These are phyloP conservation scores for Patella ulyssiponensis DNA, from an alignment of 2,888 invertebrate genomes.

Conservation along the genomic window DNA sequence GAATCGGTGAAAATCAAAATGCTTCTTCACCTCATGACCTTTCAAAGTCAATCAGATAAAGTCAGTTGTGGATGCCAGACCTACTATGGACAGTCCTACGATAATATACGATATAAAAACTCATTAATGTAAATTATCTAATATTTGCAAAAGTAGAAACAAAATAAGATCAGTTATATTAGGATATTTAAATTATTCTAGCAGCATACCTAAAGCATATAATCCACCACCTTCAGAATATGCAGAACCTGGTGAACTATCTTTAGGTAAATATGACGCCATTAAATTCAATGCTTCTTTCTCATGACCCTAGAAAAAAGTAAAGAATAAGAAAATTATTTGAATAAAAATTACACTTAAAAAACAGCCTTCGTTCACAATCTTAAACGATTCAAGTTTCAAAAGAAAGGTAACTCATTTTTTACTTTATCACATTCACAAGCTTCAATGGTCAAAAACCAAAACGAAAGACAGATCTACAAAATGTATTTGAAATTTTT, in stretches of 20 bases:
- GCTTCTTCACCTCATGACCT: too few relatives aligned
- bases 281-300: conserved; percentile 96
- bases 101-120: too few relatives aligned
- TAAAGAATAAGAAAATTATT: too few relatives aligned
- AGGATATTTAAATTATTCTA: too few relatives aligned
- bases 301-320: conserved; percentile 84
- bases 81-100: too few relatives aligned
- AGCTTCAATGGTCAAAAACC: too few relatives aligned
- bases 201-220: conserved; percentile 82
- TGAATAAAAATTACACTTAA: conserved; percentile 17
- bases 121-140: neutral
- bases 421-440: too few relatives aligned
- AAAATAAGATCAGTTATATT: neutral
- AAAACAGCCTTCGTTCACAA: neutral
- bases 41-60: neutral
- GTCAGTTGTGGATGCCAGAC: too few relatives aligned
- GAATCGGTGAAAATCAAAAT: too few relatives aligned
- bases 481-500: too few relatives aligned
- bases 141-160: neutral
- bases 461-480: too few relatives aligned
- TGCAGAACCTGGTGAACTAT: conserved; percentile 83
- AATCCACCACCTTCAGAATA: conserved; percentile 76
- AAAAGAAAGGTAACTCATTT: too few relatives aligned
- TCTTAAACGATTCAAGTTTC: neutral
- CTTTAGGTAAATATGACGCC: conserved; percentile 98